A percentile compares a stretch with the other conserved stretches of the same genome.
Conservation (phyloP, 2,888 invertebrate genomes). For the Selenia dentaria region DNA sequence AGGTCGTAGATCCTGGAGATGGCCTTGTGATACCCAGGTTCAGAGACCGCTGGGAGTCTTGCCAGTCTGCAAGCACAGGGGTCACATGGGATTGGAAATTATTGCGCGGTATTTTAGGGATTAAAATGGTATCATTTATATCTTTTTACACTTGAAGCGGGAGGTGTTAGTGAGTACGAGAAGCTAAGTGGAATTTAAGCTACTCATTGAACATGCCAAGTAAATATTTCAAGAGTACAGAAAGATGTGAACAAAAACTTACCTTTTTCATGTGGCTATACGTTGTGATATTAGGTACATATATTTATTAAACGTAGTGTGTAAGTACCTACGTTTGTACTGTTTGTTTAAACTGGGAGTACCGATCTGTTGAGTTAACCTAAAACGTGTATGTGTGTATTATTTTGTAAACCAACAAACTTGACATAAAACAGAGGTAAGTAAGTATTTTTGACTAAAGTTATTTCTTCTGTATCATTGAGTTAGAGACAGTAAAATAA, state of each 20-base stretch:
- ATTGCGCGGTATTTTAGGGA: not conserved
- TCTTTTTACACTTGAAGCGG: not conserved
- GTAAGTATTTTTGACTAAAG: not conserved
- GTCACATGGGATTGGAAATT: constrained; percentile 26
- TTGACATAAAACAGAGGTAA: no score
- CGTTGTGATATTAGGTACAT: constrained; percentile 14
- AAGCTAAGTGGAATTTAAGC: constrained; percentile 5
- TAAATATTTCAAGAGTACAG: constrained; percentile 2
- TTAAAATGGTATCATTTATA: no score
- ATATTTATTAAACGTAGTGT: no score
- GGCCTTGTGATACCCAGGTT: constrained; percentile 85
- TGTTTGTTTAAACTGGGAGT: no score
- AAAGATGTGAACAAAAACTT: constrained; percentile 9
- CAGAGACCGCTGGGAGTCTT: constrained; percentile 77
- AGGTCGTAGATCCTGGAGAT: constrained; percentile 92
- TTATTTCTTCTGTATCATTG: not conserved
- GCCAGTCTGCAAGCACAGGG: constrained; percentile 74
- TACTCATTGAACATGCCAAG: constrained; percentile 7
- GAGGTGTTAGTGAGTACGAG: not conserved
- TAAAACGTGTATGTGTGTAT: not conserved
- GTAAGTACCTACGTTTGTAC: no score
- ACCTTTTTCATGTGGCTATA: constrained; percentile 15
- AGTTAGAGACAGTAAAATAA: constrained; percentile 4
- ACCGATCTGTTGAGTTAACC: no score
- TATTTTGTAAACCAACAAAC: not conserved